Percentiles rank a stretch among this genome's conserved stretches.
These are phyloP conservation scores for Vicugna pacos DNA, from an alignment of 2,113 vertebrate genomes.

Conservation along the genomic window DNA sequence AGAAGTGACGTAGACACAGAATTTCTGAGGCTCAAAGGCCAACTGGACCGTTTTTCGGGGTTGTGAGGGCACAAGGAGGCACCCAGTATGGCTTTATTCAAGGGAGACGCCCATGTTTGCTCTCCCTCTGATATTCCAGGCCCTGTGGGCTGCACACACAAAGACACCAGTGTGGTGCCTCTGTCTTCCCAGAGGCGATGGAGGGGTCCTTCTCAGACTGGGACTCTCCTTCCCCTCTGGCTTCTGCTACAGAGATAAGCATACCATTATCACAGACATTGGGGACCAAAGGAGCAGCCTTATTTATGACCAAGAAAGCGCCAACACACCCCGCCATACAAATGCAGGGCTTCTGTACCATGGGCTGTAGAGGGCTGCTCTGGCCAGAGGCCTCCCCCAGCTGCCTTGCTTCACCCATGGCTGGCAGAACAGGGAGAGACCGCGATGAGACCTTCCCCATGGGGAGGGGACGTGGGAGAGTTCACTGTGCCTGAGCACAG, in stretches of 20 bases:
- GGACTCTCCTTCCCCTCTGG: background rate
- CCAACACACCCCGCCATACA: background rate
- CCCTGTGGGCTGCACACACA: background rate
- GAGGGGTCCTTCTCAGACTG: background rate
- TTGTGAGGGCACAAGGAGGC: background rate
- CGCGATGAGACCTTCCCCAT: accelerated
- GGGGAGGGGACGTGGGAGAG: background rate
- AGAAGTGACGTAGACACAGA: background rate
- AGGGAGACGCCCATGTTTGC: background rate
- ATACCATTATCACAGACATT: background rate
- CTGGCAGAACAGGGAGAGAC: background rate
- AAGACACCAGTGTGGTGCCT: background rate
- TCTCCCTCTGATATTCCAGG: background rate
- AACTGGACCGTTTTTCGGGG: background rate
- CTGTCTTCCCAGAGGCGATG: background rate
- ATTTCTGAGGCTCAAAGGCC: background rate
- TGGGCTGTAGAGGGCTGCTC: background rate
- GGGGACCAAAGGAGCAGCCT: background rate
- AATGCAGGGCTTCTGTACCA: background rate
- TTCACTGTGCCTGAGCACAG: background rate
- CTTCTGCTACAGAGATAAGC: background rate
- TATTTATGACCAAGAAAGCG: background rate
- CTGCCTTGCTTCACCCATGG: background rate
- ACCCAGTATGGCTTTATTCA: background rate
- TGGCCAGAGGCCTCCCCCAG: background rate